Base-by-base conservation (phyloP, 1,140 invertebrate species). In the Drosophila truncata region DNA sequence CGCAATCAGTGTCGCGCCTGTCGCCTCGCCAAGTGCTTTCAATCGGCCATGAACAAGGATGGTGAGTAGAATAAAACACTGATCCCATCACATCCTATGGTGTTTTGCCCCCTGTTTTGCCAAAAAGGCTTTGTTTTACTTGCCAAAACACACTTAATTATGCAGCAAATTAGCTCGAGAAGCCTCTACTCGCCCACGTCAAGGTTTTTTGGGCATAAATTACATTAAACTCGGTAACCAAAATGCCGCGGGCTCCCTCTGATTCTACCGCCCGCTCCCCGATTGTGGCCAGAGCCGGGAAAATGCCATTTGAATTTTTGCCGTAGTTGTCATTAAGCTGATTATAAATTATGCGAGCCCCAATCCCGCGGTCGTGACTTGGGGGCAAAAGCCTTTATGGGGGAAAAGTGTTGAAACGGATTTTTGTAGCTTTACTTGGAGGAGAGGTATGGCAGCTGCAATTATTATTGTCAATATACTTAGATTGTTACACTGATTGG, bases 31-130 rank as follows among this genome's bases (percentile, higher is more conserved):
- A 99, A 99, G 94, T 99, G 99, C 93, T 98, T 99, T 92, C 97
- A 98, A 93, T 98, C 98, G 42, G 97, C 97, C 75, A 99, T 99
- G 98, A 99, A 99, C 93, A 99, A 99, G 95, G 98, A 99, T 94
- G 98, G 98, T 99, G 94, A 97, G 97, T 95, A 69, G 94, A 97
- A 97, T 95, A 64, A 4, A 5, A 25, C 18, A 10, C 11, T 50
- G 27, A 18, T 29, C 23, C 49, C 29, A 25, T 31, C 23, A n/a
- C 37, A 13, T 52, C 18, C 14, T 23, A 25, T 11, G 7, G 2
- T 35, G 6, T 16, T 2, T 14, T 9, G 18, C 4, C n/a, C 42
- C 42, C 1, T 20, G 33, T 10, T 25, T 20, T 47, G 23, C 39
- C 73, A 49, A 57, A 71, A 88, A 88, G 80, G 57, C 75, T 75